phyloP scores from a whole-genome alignment of 2,797 vertebrate genomes.

The Telmatherina bonti region DNA sequence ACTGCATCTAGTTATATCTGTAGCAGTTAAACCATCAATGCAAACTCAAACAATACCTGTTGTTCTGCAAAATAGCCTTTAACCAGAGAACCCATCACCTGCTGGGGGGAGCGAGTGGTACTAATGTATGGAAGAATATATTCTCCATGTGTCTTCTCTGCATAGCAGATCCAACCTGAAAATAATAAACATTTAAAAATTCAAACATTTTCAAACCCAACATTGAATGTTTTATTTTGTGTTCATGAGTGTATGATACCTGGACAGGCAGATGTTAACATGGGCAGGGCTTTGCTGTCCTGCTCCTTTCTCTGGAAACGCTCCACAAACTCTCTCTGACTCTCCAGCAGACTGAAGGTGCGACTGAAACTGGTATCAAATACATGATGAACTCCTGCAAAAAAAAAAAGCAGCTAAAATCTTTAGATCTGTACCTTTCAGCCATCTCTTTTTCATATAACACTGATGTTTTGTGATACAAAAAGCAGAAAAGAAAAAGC shows the following conservation, averaged over 20 bases:
- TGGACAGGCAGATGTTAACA: conserved; percentile 95
- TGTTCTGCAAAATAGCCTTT: conserved; percentile 90
- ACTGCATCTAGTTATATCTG: not conserved
- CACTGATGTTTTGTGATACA: not conserved
- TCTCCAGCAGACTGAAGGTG: conserved; percentile 95
- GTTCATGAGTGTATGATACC: conserved; percentile 74
- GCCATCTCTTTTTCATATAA: not conserved
- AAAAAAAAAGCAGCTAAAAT: not conserved
- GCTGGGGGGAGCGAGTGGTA: conserved; percentile 93
- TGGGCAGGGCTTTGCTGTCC: conserved; percentile 85
- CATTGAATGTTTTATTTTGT: not conserved
- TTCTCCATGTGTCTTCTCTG: conserved; percentile 95
- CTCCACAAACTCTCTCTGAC: conserved; percentile 90
- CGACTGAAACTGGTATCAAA: conserved; percentile 94
- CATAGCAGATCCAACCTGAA: conserved; percentile 98
- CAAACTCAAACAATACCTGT: conserved; percentile 78
- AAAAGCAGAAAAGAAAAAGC: not conserved
- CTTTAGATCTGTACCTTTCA: not conserved
- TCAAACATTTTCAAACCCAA: not conserved
- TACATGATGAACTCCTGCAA: conserved; percentile 90
- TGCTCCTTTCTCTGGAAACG: conserved; percentile 84
- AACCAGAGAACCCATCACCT: conserved; percentile 95
- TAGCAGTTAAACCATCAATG: not conserved
- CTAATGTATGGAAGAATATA: conserved; percentile 93
- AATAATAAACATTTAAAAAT: not conserved